Evolutionary conservation across 1,140 invertebrate species (phyloP).

Genomic region (Planococcus citri): DNA sequence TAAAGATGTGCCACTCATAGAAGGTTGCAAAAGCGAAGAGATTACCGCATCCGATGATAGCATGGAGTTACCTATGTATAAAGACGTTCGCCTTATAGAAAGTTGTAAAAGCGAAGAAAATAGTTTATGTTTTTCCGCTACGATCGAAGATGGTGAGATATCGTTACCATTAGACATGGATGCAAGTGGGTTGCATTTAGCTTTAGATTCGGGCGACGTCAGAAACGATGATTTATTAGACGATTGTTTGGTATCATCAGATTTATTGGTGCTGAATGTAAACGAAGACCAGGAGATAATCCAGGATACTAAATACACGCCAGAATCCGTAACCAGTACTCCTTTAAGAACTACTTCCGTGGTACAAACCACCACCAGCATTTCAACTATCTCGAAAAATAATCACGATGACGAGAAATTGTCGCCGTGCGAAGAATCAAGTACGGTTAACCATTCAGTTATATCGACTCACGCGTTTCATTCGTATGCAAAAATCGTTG

Average conservation of each 20-base stretch:
- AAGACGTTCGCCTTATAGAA: slow-evolving; percentile 30
- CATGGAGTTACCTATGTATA: slow-evolving; percentile 29
- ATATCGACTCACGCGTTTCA: slow-evolving; percentile 23
- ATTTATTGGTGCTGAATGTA: slow-evolving; percentile 21
- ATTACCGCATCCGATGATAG: slow-evolving; percentile 24
- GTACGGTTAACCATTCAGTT: neutral
- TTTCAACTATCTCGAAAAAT: neutral
- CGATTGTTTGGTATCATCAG: slow-evolving; percentile 29
- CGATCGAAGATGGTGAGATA: slow-evolving; percentile 29
- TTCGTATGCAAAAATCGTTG: slow-evolving; percentile 22
- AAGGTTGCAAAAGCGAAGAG: slow-evolving; percentile 27
- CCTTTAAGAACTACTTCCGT: neutral
- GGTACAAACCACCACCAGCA: neutral
- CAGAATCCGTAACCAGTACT: neutral
- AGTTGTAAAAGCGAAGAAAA: slow-evolving; percentile 29
- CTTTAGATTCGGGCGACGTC: slow-evolving; percentile 24
- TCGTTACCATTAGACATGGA: slow-evolving; percentile 26
- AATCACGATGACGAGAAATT: neutral
- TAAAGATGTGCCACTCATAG: slow-evolving; percentile 30
- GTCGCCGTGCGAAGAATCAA: neutral
- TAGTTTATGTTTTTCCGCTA: slow-evolving; percentile 25
- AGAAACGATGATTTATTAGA: slow-evolving; percentile 26
- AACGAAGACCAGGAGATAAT: neutral
- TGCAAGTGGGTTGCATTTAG: slow-evolving; percentile 26
- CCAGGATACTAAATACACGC: neutral